A percentile compares a stretch with the other conserved stretches of the same genome.
Conservation (phyloP, 23 tunicate genomes). For the Styela clava region DNA sequence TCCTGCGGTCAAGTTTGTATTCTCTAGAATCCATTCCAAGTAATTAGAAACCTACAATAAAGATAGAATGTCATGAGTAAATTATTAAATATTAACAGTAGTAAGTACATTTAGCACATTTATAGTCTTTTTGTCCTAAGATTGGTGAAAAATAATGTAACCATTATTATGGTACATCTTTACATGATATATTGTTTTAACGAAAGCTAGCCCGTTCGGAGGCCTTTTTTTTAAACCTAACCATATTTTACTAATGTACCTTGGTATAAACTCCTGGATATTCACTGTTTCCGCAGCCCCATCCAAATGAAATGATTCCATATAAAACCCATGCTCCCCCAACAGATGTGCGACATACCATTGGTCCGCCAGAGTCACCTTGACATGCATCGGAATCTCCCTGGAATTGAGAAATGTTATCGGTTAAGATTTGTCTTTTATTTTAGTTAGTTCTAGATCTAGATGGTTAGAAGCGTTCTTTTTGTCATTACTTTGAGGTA, state of each 20-base stretch:
- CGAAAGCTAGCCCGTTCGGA: too few relatives aligned
- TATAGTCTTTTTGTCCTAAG: too few relatives aligned
- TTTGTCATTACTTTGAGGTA: too few relatives aligned
- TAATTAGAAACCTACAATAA: neutral
- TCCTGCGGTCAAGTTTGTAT: neutral
- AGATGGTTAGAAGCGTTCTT: too few relatives aligned
- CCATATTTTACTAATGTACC: neutral
- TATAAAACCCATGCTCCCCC: neutral
- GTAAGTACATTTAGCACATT: too few relatives aligned
- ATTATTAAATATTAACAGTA: neutral
- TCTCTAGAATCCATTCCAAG: constrained; percentile 1
- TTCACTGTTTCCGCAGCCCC: neutral
- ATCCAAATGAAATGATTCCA: constrained; percentile 1
- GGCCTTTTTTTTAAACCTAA: too few relatives aligned
- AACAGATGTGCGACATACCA: neutral
- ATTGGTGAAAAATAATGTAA: too few relatives aligned
- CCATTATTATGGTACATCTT: too few relatives aligned
- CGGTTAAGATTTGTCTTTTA: neutral
- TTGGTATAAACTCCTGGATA: constrained; percentile 10
- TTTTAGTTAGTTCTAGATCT: too few relatives aligned
- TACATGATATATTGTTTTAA: too few relatives aligned
- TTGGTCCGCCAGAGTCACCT: constrained; percentile 5
- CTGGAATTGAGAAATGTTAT: neutral
- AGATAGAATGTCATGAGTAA: neutral
- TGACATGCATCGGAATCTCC: neutral